These are phyloP conservation scores for Nautilus pompilius DNA, from an alignment of 1,140 invertebrate genomes.

Conservation along the genomic window DNA sequence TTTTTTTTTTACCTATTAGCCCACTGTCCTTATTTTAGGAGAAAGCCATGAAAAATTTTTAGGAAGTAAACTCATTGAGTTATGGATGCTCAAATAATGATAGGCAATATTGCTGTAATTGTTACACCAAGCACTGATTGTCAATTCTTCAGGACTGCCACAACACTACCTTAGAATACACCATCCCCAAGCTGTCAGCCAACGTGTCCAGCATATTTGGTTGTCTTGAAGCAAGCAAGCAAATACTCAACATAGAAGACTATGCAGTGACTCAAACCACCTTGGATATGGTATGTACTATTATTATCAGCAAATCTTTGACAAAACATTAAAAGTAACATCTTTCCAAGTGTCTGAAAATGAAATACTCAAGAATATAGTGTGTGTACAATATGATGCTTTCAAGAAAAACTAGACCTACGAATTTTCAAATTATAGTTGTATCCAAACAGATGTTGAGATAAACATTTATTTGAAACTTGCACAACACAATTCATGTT, in stretches of 20 bases:
- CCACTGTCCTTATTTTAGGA: too few relatives aligned
- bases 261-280: conserved; percentile 58
- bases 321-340: neutral
- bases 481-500: too few relatives aligned
- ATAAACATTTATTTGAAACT: neutral
- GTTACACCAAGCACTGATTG: too few relatives aligned
- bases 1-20: too few relatives aligned
- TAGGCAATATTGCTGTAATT: too few relatives aligned
- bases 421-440: neutral
- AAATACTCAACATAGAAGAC: conserved; percentile 42
- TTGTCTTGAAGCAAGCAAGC: conserved; percentile 37
- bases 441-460: neutral
- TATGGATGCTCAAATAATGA: too few relatives aligned
- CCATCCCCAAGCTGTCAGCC: conserved; percentile 46
- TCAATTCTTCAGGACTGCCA: conserved; percentile 61
- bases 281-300: conserved; percentile 48
- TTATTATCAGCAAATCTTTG: neutral
- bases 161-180: conserved; percentile 70
- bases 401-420: neutral
- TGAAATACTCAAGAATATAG: neutral
- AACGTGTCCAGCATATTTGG: conserved; percentile 38
- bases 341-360: neutral
- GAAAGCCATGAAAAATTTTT: too few relatives aligned
- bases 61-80: too few relatives aligned
- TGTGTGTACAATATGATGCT: neutral